A percentile compares a stretch with the other conserved stretches of the same genome.
Evolutionary conservation across 1,140 invertebrate genomes (phyloP).

Genomic region (Teleopsis dalmanni): DNA sequence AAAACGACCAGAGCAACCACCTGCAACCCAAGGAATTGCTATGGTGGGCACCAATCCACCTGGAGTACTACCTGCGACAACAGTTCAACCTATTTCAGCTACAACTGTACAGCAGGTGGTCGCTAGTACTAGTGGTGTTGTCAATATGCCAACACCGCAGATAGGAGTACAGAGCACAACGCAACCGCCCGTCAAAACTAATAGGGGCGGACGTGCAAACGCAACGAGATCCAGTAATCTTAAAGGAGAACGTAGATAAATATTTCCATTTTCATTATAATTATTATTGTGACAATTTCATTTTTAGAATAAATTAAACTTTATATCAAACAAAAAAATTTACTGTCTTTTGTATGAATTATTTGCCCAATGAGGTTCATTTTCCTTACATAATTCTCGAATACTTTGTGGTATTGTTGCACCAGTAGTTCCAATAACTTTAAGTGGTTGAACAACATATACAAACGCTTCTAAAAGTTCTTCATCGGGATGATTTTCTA

Average conservation of each 20-base stretch:
- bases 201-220: slow-evolving; percentile 8
- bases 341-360: background rate
- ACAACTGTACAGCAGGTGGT: background rate
- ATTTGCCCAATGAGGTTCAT: background rate
- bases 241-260: slow-evolving; percentile 13
- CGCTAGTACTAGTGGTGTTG: background rate
- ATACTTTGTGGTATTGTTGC: background rate
- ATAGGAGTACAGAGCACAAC: background rate
- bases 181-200: slow-evolving; percentile 2
- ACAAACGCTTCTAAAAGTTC: background rate
- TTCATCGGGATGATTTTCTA: background rate
- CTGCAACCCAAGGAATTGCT: background rate
- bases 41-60: background rate
- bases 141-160: background rate
- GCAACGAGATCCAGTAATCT: slow-evolving; percentile 11
- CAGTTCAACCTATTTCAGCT: slow-evolving; percentile 4
- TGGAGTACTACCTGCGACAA: too few species aligned
- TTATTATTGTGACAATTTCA: too few species aligned
- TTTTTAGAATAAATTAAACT: background rate
- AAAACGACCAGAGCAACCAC: slow-evolving; percentile 48
- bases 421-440: background rate
- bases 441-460: background rate
- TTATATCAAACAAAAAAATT: background rate
- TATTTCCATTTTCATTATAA: background rate
- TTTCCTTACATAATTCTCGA: background rate